Percentiles rank a stretch among this genome's conserved stretches.
Conservation (phyloP, 1,140 invertebrate genomes). For the Homarus americanus region DNA sequence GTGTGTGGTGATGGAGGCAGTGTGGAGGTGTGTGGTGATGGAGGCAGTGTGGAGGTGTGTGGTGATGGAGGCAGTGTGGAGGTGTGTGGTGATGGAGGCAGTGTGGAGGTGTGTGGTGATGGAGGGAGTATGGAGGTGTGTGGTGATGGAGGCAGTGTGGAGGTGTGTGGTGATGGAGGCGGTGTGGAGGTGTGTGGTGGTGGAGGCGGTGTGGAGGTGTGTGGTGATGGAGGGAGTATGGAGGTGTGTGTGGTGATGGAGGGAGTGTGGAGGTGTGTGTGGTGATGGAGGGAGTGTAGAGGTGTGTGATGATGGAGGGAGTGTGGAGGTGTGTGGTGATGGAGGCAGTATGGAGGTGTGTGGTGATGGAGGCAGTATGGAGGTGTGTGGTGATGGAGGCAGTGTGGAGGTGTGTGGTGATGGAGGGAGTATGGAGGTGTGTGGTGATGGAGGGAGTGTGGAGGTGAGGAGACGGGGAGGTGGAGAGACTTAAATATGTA, state of each 20-base stretch:
- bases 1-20: neutral
- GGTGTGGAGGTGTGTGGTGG: neutral
- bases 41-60: neutral
- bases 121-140: too few species aligned
- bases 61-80: neutral
- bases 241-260: too few species aligned
- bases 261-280: constrained; percentile 12
- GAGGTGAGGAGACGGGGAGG: neutral
- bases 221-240: too few species aligned
- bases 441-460: neutral
- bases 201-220: neutral
- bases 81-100: neutral
- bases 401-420: neutral
- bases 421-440: neutral
- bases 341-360: neutral
- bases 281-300: too few species aligned
- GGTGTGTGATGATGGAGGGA: neutral
- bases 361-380: neutral
- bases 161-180: neutral
- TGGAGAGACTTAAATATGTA: neutral
- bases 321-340: constrained; percentile 13
- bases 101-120: neutral
- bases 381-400: neutral
- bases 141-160: neutral
- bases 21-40: neutral